Evolutionary conservation across 2,888 invertebrate genomes (phyloP), one percentile per base, ranked within the genome.

Genomic region (Meliscaeva auricollis): DNA sequence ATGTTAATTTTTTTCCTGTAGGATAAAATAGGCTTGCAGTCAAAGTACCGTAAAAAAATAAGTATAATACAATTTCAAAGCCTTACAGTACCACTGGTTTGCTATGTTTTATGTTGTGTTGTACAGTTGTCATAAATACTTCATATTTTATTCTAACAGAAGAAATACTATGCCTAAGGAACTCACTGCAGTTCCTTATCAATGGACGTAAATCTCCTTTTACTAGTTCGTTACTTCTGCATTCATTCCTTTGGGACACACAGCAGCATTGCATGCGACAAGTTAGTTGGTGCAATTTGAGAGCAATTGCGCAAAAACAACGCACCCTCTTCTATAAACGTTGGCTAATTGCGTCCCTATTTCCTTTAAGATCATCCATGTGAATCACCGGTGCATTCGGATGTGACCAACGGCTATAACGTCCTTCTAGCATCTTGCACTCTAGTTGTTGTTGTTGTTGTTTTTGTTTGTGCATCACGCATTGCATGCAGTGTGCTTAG

Each of bases 351-450:
- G 52, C 11, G 68, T 73, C 78, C 74, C 83, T 74, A 41, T 78
- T 60, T 66, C 46, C 70, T 60, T 70, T 58, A 70, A 69, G 70
- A 84, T 75, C 66, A 46, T 20, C 75, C 79, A 70, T 56, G 70
- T 74, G 84, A 79, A 84, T 80, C 80, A 26, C 26, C 3, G 26
- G 84, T 66, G 84, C 80, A 84, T 68, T 84, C 66, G 75, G 30
- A 60, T 72, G 75, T 84, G 54, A 75, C 84, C 84, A 84, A 84
- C 80, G 84, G 84, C 66, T 66, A 79, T 54, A 66, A 66, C 35
- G 50, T 66, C 66, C 64, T 72, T 30, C 60, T 48, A 72, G 83
- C 79, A 82, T 82, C 81, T 66, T 64, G 30, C 9, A 44, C 11
- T 5, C n/a, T n/a, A n/a, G n/a, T n/a, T n/a, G n/a, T n/a, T n/a